phyloP scores from a whole-genome alignment of 2,113 vertebrate species.

The Todiramphus saurophagus region DNA sequence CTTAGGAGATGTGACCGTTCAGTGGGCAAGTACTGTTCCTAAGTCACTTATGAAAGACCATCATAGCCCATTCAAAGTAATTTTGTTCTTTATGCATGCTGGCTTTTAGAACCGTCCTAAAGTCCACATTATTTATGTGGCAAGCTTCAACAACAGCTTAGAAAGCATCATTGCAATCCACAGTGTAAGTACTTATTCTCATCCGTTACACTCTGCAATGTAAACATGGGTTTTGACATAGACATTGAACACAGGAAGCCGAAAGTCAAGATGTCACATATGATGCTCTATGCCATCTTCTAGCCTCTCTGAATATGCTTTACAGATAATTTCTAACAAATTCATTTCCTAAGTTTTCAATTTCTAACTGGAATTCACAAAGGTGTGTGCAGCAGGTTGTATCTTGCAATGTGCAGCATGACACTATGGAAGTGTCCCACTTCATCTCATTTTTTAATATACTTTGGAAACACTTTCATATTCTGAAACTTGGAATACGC shows the following conservation, averaged over 20 bases:
- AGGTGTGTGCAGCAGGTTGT: not conserved
- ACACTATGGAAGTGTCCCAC: not conserved
- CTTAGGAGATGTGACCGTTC: not conserved
- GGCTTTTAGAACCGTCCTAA: not conserved
- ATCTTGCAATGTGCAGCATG: not conserved
- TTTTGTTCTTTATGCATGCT: not conserved
- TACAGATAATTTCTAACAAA: not conserved
- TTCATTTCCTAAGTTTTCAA: not conserved
- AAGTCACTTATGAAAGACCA: not conserved
- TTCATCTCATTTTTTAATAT: not conserved
- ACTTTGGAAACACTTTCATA: not conserved
- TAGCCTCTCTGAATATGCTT: not conserved
- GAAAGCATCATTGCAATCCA: not conserved
- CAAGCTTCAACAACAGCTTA: not conserved
- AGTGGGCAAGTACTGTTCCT: not conserved
- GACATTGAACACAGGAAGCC: not conserved
- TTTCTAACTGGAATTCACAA: not conserved
- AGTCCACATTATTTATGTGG: not conserved
- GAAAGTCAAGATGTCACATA: not conserved
- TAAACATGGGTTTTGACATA: not conserved
- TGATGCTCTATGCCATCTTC: not conserved
- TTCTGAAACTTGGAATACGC: not conserved
- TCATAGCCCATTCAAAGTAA: not conserved
- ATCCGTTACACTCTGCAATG: not conserved
- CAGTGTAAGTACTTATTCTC: not conserved